Base-by-base conservation (phyloP, 2,113 vertebrate genomes). In the Oreochromis niloticus region DNA sequence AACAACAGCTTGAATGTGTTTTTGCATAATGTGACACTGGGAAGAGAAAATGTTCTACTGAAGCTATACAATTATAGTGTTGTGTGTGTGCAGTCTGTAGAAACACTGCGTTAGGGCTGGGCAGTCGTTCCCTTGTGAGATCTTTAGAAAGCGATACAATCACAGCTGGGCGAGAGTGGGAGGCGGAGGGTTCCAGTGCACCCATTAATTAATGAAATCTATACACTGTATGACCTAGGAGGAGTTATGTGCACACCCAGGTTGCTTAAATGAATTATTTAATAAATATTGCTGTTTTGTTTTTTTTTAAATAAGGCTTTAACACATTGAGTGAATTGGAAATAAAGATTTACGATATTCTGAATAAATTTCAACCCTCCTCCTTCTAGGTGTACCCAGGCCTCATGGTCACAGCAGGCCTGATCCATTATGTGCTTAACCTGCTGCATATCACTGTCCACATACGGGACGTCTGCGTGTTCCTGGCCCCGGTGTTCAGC, bases 391-490 rank as follows among this genome's bases (percentile, higher is more conserved):
- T 99, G 39, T 99, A 99, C 80, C 98, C 98, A 56, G 98, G 98
- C 43, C 93, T 99, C 85, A 99, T 99, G 98, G 97, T 99, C 94
- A 99, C 98, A n/a, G 98, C 98, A 46, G 98, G 98, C 88, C 97
- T 98, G 94, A 98, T 99, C 92, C 98, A 99, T 97, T 99, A 98
- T 96, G 97, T 98, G 88, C 97, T 99, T 95, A 99, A 99, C 94
- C 97, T 98, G 85, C 97, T 99, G 54, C 97, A 99, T 4, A 92
- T 99, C 91, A 98, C 98, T 3, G 98, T 99, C 84, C 98, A 99
- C 91, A 99, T 99, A 96, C 97, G 98, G 92, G 98, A 99, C 59
- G 98, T 99, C 1, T 99, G 98, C 83, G 98, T 99, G 66, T 99
- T 99, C 93, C 96, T 99, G 92, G 98, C 98, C 48, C 98, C 98